phyloP scores from a whole-genome alignment of 2,888 invertebrate species.

The Fabriciana adippe region DNA sequence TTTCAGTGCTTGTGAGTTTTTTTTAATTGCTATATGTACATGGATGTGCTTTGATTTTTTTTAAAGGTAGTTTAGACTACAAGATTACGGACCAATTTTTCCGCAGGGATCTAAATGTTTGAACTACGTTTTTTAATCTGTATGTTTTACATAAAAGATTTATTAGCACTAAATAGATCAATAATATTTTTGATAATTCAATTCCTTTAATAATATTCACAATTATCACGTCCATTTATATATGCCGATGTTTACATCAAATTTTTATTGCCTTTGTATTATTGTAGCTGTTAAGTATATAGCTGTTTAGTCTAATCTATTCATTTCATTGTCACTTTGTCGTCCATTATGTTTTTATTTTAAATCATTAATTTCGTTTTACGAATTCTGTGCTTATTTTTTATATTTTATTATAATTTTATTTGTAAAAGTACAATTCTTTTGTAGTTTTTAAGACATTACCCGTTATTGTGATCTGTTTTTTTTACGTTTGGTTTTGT shows the following conservation, averaged over 20 bases:
- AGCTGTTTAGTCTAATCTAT: constrained; percentile 38
- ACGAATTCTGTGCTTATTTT: constrained; percentile 19
- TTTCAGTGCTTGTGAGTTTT: constrained; percentile 15
- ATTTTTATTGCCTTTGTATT: constrained; percentile 21
- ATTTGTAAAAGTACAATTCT: constrained; percentile 39
- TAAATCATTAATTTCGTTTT: constrained; percentile 14
- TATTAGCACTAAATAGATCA: neutral
- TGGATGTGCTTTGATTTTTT: neutral
- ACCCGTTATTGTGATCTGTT: constrained; percentile 32
- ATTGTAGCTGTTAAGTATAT: constrained; percentile 18
- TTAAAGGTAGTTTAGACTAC: neutral
- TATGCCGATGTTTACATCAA: constrained; percentile 2
- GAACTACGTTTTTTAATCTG: too few relatives aligned
- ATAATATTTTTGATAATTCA: neutral
- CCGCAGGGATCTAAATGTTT: too few relatives aligned
- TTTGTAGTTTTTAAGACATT: constrained; percentile 33
- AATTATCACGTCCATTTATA: constrained; percentile 3
- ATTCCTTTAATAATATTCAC: neutral
- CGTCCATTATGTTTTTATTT: constrained; percentile 15
- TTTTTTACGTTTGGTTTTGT: constrained; percentile 34
- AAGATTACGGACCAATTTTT: too few relatives aligned
- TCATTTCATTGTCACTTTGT: constrained; percentile 21
- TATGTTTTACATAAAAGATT: too few relatives aligned
- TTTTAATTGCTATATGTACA: constrained; percentile 6
- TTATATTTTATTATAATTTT: constrained; percentile 25